Percentiles rank a stretch among this genome's conserved stretches.
Conservation (phyloP, 2,113 vertebrate genomes). For the Nymphicus hollandicus region DNA sequence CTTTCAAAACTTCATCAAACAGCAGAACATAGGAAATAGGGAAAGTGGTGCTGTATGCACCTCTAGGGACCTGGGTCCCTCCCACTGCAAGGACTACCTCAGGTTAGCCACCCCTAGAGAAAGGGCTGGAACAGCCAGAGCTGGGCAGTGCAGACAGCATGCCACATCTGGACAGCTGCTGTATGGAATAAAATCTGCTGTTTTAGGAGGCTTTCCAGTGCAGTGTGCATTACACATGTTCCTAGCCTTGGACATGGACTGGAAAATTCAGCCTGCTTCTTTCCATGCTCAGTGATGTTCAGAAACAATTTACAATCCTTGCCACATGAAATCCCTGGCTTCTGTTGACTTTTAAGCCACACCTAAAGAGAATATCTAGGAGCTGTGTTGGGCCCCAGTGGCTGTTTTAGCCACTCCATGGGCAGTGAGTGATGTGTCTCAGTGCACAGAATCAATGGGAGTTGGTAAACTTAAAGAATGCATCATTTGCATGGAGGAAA, state of each 20-base stretch:
- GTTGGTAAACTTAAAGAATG: neutral
- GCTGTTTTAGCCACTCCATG: neutral
- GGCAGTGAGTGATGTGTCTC: neutral
- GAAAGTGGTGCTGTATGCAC: too few species aligned
- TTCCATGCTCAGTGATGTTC: neutral
- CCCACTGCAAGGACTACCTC: neutral
- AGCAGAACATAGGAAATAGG: neutral
- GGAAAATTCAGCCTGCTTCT: neutral
- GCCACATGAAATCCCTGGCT: neutral
- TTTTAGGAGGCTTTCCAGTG: neutral
- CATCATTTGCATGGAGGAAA: neutral
- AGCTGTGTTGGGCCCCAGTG: neutral
- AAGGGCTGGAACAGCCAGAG: neutral
- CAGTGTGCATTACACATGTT: neutral
- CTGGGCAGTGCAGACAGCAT: neutral
- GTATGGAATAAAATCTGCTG: neutral
- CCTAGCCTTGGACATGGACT: neutral
- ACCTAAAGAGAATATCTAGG: neutral
- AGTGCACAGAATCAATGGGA: neutral
- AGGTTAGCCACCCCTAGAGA: neutral
- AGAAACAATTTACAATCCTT: neutral
- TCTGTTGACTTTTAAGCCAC: neutral
- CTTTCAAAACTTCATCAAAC: neutral
- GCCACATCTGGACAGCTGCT: neutral
- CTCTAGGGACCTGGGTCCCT: neutral